A percentile compares a stretch with the other conserved stretches of the same genome.
These are phyloP conservation scores for Eucera pruinosa DNA, from an alignment of 2,888 invertebrate genomes.

Conservation along the genomic window DNA sequence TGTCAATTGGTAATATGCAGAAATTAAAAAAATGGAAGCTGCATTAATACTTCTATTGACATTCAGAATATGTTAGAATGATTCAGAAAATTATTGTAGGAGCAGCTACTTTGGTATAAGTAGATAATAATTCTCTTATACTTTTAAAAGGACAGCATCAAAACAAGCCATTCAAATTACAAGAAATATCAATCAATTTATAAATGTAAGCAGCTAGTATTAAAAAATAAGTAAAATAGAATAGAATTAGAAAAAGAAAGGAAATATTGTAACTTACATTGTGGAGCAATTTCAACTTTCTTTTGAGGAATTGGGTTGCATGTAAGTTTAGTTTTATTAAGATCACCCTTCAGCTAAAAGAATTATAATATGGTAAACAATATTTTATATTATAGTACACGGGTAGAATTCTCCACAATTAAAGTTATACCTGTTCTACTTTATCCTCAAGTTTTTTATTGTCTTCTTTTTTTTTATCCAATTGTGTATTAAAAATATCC, in stretches of 20 bases:
- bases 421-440: slow-evolving; percentile 71
- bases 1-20: slow-evolving; percentile 31
- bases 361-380: background rate
- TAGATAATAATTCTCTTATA: background rate
- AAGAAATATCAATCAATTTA: slow-evolving; percentile 17
- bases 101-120: slow-evolving; percentile 17
- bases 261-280: slow-evolving; percentile 65
- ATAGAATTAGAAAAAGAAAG: slow-evolving; percentile 15
- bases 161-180: slow-evolving; percentile 33
- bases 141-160: slow-evolving; percentile 4
- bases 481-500: slow-evolving; percentile 70
- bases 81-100: slow-evolving; percentile 20
- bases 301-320: slow-evolving; percentile 59
- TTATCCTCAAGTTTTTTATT: slow-evolving; percentile 77
- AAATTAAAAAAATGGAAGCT: slow-evolving; percentile 40
- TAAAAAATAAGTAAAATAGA: slow-evolving; percentile 14
- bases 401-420: background rate
- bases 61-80: slow-evolving; percentile 45
- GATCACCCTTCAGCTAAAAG: slow-evolving; percentile 75
- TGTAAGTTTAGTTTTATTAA: slow-evolving; percentile 71
- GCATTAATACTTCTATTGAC: slow-evolving; percentile 38
- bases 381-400: background rate
- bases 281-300: slow-evolving; percentile 16
- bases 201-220: background rate
- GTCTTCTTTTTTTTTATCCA: slow-evolving; percentile 73